A percentile compares a stretch with the other conserved stretches of the same genome.
Conservation (phyloP, 2,888 invertebrate genomes). For the Lottia scabra region DNA sequence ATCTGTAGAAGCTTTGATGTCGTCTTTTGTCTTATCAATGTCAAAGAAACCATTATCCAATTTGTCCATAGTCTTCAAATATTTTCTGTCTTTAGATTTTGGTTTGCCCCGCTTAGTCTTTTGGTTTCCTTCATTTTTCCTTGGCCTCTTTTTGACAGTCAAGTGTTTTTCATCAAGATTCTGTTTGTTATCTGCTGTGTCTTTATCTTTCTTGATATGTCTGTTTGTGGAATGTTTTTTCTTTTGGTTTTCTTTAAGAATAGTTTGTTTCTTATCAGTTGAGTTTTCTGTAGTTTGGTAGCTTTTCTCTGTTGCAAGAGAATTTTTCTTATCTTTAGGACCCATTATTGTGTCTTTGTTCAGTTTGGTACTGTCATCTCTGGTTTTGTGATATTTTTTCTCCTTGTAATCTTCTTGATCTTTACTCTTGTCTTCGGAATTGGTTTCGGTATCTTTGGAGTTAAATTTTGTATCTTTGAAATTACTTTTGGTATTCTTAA, state of each 20-base stretch:
- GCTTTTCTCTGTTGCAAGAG: not conserved
- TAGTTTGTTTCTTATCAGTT: no score
- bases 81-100: no score
- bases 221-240: not conserved
- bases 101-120: no score
- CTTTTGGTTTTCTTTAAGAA: not conserved
- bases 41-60: no score
- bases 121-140: not conserved
- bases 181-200: constrained; percentile 5
- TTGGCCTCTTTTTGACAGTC: not conserved
- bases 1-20: no score
- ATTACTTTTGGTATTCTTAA: no score
- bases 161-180: not conserved
- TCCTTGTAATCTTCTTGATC: not conserved
- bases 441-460: no score
- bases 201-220: not conserved
- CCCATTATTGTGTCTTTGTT: constrained; percentile 4
- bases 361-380: constrained; percentile 4
- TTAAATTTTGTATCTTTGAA: no score
- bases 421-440: not conserved
- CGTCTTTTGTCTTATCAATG: no score
- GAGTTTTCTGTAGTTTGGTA: not conserved
- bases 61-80: no score
- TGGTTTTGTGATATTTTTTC: not conserved
- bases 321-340: not conserved